phyloP scores from a whole-genome alignment of 2,113 vertebrate genomes.

The Agelaius tricolor region DNA sequence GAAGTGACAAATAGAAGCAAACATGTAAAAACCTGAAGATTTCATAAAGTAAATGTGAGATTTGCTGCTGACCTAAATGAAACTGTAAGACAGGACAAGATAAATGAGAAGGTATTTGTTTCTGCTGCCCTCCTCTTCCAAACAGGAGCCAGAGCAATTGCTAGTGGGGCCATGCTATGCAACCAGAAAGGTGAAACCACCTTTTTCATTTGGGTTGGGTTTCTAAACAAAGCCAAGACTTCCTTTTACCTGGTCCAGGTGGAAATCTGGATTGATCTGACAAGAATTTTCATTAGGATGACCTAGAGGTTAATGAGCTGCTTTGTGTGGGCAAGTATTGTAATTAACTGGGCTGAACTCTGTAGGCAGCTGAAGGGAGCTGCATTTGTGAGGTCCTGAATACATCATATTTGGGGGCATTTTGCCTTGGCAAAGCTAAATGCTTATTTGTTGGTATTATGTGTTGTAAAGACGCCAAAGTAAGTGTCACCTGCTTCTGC shows the following conservation, averaged over 20 bases:
- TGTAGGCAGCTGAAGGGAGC: background rate
- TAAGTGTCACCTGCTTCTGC: background rate
- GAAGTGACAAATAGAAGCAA: constrained; percentile 49
- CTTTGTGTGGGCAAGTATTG: background rate
- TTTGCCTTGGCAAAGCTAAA: background rate
- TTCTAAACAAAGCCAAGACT: background rate
- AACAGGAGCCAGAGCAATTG: background rate
- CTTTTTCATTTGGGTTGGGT: background rate
- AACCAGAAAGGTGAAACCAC: background rate
- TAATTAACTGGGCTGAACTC: background rate
- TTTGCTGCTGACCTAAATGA: background rate
- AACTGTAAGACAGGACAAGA: background rate
- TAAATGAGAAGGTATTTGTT: background rate
- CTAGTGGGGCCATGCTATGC: background rate
- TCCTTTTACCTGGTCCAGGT: background rate
- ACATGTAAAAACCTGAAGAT: background rate
- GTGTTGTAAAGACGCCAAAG: background rate
- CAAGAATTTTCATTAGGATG: background rate
- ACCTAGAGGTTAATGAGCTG: background rate
- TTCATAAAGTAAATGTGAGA: background rate
- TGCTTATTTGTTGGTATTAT: background rate
- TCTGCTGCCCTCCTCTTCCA: background rate
- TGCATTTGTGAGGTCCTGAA: background rate
- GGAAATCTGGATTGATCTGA: background rate
- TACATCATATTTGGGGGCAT: background rate